Evolutionary conservation across 2,113 vertebrate species (phyloP), one percentile per base, ranked within the genome.

Genomic region (Dromaius novaehollandiae): DNA sequence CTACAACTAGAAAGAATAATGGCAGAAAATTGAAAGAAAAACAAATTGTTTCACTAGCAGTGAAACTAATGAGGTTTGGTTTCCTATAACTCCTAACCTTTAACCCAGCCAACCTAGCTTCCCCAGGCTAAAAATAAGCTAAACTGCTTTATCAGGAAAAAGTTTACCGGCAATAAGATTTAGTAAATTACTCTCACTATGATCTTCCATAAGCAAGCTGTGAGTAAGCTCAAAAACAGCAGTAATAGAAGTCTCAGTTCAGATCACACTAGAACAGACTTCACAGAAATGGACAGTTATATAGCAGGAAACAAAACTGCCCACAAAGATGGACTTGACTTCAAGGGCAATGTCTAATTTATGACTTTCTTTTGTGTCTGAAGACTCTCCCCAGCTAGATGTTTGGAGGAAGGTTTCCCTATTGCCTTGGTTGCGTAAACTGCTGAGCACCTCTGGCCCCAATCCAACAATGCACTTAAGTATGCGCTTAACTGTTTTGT

Each of bases 391-490:
- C 82, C 51, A 89, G 60, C 50, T 70, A 69, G 70, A 74, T 63
- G 77, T 94, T 93, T 94, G 82, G 87, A 96, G 32, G 76, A 92
- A 71, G n/a, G 68, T 69, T 25, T 96, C 82, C 70, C 78, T 44
- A 92, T 28, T 82, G 95, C 93, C 89, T 86, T 90, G 93, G 82
- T 75, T 90, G 56, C 9, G 0, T 73, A 82, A 93, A 71, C 36
- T 93, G 85, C 63, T 50, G 73, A 96, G 93, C 90, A 84, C 46
- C 86, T 92, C 89, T 96, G 95, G 95, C 89, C 53, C 73, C 75
- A 78, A 1, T 89, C 90, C 97, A 97, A 84, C 64, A 81, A 82
- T 36, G 93, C 95, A 65, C 66, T 96, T 96, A 96, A 61, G 87
- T 91, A 63, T 71, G 91, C 94, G 93, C 93, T 88, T 74, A 88